Evolutionary conservation across 2,113 vertebrate genomes (phyloP), one percentile per base, ranked within the genome.

Genomic region (Oceanites oceanicus): DNA sequence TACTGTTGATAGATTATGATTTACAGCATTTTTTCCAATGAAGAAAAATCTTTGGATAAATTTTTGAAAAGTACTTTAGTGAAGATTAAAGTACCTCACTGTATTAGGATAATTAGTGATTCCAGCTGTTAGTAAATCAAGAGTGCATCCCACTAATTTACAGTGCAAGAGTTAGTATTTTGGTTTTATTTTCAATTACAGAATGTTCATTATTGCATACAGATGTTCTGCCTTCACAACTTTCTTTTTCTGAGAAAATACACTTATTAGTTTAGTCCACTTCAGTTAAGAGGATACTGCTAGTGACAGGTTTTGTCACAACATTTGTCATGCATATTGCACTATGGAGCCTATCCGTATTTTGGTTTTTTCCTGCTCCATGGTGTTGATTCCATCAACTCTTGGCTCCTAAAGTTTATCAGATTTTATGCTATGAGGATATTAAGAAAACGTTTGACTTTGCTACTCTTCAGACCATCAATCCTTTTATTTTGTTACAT

Each of bases 21-120:
- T 81, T 71, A 84, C 38, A 42, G 21, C 32, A 59, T 65, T 83
- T 90, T 61, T 75, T 65, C n/a, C 65, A 56, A 90, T 73, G 32
- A 53, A 94, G 52, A 75, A 85, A 93, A 94, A 63, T 83, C 25
- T 71, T 88, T 44, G 20, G 22, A 63, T 44, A 92, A 36, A 78
- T 72, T 79, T 92, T 86, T 91, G 45, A 68, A 71, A 45, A 58
- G 49, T 50, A 61, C 34, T 78, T 81, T 53, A 90, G 52, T 2
- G 3, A 90, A 92, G 88, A 93, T 71, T 91, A 80, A 91, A 91
- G 42, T 10, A 71, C 56, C 38, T 94, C 50, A 81, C 94, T 87
- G 89, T 89, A 91, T 93, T 85, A 91, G 71, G 42, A 58, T 87
- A 90, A 94, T 94, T 87, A 82, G 68, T 71, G 44, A 55, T 89